Evolutionary conservation across 30 jellyfish, hydroid and myxozoan genomes (phyloP), one percentile per base, ranked within the genome.

Genomic region (Nemopilema nomurai): DNA sequence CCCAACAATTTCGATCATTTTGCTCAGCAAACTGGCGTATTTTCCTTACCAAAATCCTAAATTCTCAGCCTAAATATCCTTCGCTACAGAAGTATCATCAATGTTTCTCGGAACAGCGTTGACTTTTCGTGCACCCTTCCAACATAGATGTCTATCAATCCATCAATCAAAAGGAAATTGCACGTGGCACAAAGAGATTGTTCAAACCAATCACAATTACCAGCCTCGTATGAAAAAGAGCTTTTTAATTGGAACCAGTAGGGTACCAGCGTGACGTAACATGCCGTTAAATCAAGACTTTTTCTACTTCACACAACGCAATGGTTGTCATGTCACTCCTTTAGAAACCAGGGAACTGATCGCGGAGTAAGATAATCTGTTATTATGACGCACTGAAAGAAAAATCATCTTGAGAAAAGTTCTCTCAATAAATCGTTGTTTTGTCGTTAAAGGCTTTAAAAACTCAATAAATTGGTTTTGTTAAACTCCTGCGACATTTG

Each of bases 181-280:
- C 93, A 85, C 93, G 93, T 85, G 93, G 93, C 93, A 85, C 93
- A 85, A 85, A 63, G 51, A 82, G 81, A 75, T 76, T 49, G 77
- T 73, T 69, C 81, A 28, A 66, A 77, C 93, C 93, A 85, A 85
- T 85, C 88, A 80, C 72, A 22, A 77, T 27, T 64, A 24, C 4
- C 50, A 77, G 87, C 87, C 87, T 77, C 87, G 87, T 77, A 73
- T 31, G 70, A 23, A 73, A 1, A 23, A 24, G 77, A 41, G 4
- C 57, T 41, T 3, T 41, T 41, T 41, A 41, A 41, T 41, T 41
- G 57, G 57, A 41, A 41, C 57, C 57, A 41, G 57, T 41, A 41
- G 57, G 57, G 57, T 41, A 41, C 57, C 6, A 41, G 57, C 13
- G 57, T 41, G 57, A 41, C 57, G 57, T 41, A 41, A 41, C 57